These are phyloP conservation scores for Scrobipalpa costella DNA, from an alignment of 2,888 invertebrate species.

Conservation along the genomic window DNA sequence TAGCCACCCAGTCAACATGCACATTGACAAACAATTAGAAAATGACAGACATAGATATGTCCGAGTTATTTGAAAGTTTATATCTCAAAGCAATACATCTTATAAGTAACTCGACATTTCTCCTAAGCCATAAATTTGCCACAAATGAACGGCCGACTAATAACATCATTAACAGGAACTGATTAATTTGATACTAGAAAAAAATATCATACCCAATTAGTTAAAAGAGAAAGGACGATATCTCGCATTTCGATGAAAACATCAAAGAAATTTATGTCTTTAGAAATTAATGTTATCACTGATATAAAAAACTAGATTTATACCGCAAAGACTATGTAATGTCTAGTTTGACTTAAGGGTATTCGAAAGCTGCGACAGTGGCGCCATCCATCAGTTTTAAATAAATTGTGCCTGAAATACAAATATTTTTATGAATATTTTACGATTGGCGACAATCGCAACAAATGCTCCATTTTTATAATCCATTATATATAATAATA, in stretches of 20 bases:
- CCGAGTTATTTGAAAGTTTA: no score
- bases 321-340: not conserved
- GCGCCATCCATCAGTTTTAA: not conserved
- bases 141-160: slow-evolving; percentile 14
- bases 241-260: slow-evolving; percentile 44
- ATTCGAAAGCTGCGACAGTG: not conserved
- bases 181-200: slow-evolving; percentile 23
- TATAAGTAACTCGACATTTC: not conserved
- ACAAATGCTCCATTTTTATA: no score
- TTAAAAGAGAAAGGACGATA: slow-evolving; percentile 46
- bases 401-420: no score
- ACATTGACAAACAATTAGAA: no score
- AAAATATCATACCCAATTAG: slow-evolving; percentile 26
- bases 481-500: no score
- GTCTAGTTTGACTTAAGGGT: not conserved
- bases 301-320: slow-evolving; percentile 8
- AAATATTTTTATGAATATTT: no score
- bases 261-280: slow-evolving; percentile 53
- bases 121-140: slow-evolving; percentile 4
- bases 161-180: slow-evolving; percentile 24
- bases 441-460: no score
- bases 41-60: no score
- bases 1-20: no score
- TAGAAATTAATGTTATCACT: slow-evolving; percentile 45
- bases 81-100: no score